A percentile compares a stretch with the other conserved stretches of the same genome.
Evolutionary conservation across 2,888 invertebrate species (phyloP).

Genomic region (Geotrupes spiniger): DNA sequence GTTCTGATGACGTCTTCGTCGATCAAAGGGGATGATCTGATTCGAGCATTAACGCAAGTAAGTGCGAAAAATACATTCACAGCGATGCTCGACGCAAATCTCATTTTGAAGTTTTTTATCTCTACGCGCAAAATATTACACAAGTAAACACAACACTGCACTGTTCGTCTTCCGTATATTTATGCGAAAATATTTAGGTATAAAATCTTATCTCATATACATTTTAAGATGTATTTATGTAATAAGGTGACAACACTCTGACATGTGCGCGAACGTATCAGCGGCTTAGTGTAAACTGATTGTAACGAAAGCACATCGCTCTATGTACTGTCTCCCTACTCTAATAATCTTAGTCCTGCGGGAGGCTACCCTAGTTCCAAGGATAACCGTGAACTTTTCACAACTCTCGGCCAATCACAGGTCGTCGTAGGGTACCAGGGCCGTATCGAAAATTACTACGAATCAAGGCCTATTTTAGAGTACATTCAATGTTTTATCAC

Average conservation of each 20-base stretch:
- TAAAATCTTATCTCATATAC: slow-evolving; percentile 9
- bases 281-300: slow-evolving; percentile 37
- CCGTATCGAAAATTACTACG: background rate
- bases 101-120: slow-evolving; percentile 2
- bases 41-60: slow-evolving; percentile 31
- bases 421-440: background rate
- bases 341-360: slow-evolving; percentile 36
- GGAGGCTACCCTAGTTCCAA: slow-evolving; percentile 34
- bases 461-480: background rate
- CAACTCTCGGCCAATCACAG: slow-evolving; percentile 1
- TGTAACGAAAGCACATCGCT: slow-evolving; percentile 36
- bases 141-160: slow-evolving; percentile 1
- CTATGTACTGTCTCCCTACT: slow-evolving; percentile 43
- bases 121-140: background rate
- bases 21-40: slow-evolving; percentile 35
- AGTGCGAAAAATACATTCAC: slow-evolving; percentile 1
- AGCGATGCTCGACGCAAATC: slow-evolving; percentile 1
- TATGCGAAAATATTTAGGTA: slow-evolving; percentile 16
- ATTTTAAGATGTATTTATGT: slow-evolving; percentile 24
- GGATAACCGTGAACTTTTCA: slow-evolving; percentile 20
- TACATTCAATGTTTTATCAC: background rate
- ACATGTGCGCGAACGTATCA: slow-evolving; percentile 28
- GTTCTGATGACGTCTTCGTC: slow-evolving; percentile 40
- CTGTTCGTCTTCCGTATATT: slow-evolving; percentile 5
- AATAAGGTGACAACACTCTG: slow-evolving; percentile 30